Base-by-base conservation (phyloP, 2,797 vertebrate genomes). In the Poecilia picta region DNA sequence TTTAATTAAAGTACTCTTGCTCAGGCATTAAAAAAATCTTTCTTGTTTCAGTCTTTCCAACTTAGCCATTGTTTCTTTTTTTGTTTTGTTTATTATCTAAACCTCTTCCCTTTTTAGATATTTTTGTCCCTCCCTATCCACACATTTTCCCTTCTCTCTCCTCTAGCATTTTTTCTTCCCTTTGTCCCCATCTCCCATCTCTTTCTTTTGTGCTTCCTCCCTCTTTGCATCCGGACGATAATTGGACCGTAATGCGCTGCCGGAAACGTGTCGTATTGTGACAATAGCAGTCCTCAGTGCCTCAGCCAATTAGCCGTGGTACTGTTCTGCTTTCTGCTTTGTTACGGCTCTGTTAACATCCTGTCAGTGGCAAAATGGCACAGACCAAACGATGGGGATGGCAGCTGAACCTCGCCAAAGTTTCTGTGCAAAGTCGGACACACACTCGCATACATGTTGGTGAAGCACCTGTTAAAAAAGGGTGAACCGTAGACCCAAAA, bases 241-340 rank as follows among this genome's bases (percentile, higher is more conserved):
- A 92, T 92, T 93, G 87, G 92, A 83, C 82, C 64, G 82, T 91
- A 89, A 91, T 89, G 84, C 62, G 47, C 70, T 51, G 81, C 81
- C 89, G 83, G 90, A 93, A 91, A 91, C 87, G 89, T 90, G 88
- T 91, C 39, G 45, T 75, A 81, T 83, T 80, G 79, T 64, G 59
- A 85, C 64, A 51, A 81, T 82, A 82, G 85, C 82, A 83, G 80
- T 86, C 82, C 79, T 91, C 76, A 83, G 80, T 83, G 85, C 83
- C 82, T 89, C 85, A 49, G 72, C 90, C 91, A 94, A 94, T 94
- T 94, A 93, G 89, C 86, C 83, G 66, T n/a, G 15, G 82, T 83
- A 72, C 87, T 86, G 86, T 84, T 89, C 80, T 89, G 87, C 81
- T 85, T 75, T 84, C 87, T 81, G 87, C 89, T 89, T 88, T 88